A percentile compares a stretch with the other conserved stretches of the same genome.
Evolutionary conservation across 1,140 invertebrate species (phyloP).

Genomic region (Scaptomyza hsui): DNA sequence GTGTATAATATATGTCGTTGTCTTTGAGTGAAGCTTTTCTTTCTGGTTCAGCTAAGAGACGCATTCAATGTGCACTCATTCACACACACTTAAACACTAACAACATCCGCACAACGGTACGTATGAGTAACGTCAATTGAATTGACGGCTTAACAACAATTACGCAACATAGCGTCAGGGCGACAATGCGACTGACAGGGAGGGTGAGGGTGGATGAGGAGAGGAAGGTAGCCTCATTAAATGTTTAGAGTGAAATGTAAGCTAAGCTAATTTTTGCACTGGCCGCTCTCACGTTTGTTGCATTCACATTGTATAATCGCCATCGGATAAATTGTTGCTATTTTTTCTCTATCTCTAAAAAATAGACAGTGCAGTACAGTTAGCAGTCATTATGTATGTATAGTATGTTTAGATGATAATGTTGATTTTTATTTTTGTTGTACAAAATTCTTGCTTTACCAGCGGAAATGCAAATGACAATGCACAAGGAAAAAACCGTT

Average conservation of each 20-base stretch:
- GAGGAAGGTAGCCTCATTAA: conserved; percentile 58
- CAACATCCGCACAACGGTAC: conserved; percentile 69
- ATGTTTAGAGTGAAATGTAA: conserved; percentile 64
- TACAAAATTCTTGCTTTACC: conserved; percentile 27
- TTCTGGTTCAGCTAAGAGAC: conserved; percentile 9
- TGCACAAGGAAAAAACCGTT: neutral
- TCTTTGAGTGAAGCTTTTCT: neutral
- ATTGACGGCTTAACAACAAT: conserved; percentile 78
- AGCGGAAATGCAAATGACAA: conserved; percentile 29
- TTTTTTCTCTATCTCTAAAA: neutral
- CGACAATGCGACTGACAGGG: neutral
- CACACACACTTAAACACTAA: conserved; percentile 10
- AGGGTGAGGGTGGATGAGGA: conserved; percentile 1
- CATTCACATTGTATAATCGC: conserved; percentile 22
- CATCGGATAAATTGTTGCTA: conserved; percentile 16
- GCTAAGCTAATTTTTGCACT: conserved; percentile 68
- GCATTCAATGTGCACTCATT: conserved; percentile 39
- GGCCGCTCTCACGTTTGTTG: conserved; percentile 23
- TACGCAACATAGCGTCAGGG: conserved; percentile 52
- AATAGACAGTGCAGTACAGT: neutral
- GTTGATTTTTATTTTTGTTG: conserved; percentile 6
- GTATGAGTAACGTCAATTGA: conserved; percentile 80
- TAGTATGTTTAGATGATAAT: neutral
- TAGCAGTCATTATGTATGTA: conserved; percentile 17
- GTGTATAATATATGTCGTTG: neutral